Base-by-base conservation (phyloP, 2,797 vertebrate genomes). In the Thripadectes ignobilis region DNA sequence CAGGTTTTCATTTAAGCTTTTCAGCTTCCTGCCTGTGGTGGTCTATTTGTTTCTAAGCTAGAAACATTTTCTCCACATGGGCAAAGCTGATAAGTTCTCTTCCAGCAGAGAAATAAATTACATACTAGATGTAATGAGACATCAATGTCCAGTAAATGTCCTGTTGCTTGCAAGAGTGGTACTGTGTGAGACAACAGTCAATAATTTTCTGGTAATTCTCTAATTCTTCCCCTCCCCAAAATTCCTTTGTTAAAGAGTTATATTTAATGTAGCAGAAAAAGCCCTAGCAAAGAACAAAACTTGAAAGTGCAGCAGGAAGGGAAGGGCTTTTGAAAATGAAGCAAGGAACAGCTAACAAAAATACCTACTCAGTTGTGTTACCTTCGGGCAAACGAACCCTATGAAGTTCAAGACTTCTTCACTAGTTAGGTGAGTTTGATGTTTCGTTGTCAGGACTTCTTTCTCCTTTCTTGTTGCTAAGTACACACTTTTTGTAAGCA, bases 21-120 rank as follows among this genome's bases (percentile, higher is more conserved):
- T 93, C 65, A 96, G 94, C 91, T 97, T 97, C 94, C 96, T 97
- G 91, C 96, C 96, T 92, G 96, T 89, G 97, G 77, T 95, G 89
- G 94, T 96, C 89, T 97, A 88, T 97, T 97, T 97, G 96, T 96
- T 98, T 98, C 96, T 93, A 86, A 95, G 95, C 91, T 94, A 94
- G 96, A 94, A 97, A 92, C 87, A 97, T 98, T 98, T 98, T 98
- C 97, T 97, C 97, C 97, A 93, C 98, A 92, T 97, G 98, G 96
- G 95, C 93, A 97, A 96, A 97, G 96, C 97, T 98, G 98, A 95
- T 97, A 98, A 98, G 97, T 97, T 97, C 96, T 85, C 8, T 96
- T 98, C 97, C 97, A 98, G 77, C 98, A 91, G 98, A 92, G 97
- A 98, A 98, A 98, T 98, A 98, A 98, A 98, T 98, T 98, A 96